These are phyloP conservation scores for Drosophila santomea DNA, from an alignment of 1,140 invertebrate species.

Conservation along the genomic window DNA sequence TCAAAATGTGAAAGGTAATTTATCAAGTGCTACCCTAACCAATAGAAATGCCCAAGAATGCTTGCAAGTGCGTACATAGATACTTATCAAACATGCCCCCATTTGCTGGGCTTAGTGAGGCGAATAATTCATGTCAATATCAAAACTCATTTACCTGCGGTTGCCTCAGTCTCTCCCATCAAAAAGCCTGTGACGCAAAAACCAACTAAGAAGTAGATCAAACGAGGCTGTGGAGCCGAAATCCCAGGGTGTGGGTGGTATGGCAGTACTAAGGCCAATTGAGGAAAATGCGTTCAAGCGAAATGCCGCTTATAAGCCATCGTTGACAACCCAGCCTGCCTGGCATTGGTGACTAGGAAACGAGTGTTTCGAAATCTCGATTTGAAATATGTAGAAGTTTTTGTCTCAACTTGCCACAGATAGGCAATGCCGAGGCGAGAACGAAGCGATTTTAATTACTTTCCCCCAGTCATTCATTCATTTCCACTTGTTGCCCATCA, in stretches of 20 bases:
- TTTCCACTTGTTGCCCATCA: conserved; percentile 75
- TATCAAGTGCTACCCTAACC: not conserved
- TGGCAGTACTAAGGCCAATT: conserved; percentile 11
- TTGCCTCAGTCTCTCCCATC: conserved; percentile 50
- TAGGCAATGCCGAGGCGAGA: conserved; percentile 6
- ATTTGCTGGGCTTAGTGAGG: conserved; percentile 64
- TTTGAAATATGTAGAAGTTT: conserved; percentile 59
- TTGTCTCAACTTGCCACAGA: conserved; percentile 17
- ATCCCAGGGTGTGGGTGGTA: not conserved
- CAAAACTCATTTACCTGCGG: conserved; percentile 79
- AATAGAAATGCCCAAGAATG: conserved; percentile 11
- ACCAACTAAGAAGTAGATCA: conserved; percentile 53
- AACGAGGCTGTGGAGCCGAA: conserved; percentile 4
- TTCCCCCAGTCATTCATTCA: conserved; percentile 53
- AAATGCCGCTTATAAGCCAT: conserved; percentile 61
- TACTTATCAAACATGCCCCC: conserved; percentile 53
- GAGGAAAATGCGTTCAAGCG: conserved; percentile 55
- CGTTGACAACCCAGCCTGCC: conserved; percentile 46
- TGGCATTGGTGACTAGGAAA: conserved; percentile 4
- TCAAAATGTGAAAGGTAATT: conserved; percentile 7
- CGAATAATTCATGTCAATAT: conserved; percentile 79
- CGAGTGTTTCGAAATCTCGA: conserved; percentile 46
- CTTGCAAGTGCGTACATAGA: conserved; percentile 20
- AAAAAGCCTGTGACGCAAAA: conserved; percentile 53
- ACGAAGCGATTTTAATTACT: conserved; percentile 68